These are phyloP conservation scores for Salticus scenicus DNA, from an alignment of 2,888 invertebrate genomes.

Conservation along the genomic window DNA sequence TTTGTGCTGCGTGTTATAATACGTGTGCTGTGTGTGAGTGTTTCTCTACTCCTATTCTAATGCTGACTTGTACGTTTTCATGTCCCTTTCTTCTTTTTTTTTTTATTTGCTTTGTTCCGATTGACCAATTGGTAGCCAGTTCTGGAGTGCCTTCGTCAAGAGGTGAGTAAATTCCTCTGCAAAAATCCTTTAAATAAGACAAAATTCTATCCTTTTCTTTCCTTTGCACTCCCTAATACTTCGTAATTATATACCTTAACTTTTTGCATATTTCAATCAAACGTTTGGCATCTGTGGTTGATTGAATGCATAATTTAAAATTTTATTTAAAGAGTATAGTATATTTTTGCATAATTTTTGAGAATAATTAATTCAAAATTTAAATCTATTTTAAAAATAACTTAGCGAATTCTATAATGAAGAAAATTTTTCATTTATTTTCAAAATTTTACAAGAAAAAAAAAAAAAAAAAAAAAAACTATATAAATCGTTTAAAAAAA, in stretches of 20 bases:
- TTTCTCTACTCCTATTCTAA: constrained; percentile 68
- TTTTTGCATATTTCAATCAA: neutral
- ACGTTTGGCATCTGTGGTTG: constrained; percentile 28
- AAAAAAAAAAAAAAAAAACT: no score
- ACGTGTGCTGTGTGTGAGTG: constrained; percentile 59
- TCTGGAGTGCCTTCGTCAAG: constrained; percentile 99
- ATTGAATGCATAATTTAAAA: constrained; percentile 21
- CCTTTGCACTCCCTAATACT: constrained; percentile 43
- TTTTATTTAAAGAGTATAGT: neutral
- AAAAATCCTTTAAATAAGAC: constrained; percentile 50
- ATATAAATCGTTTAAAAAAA: no score
- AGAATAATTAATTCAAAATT: no score
- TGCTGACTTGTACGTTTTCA: constrained; percentile 66
- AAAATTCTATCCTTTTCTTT: constrained; percentile 34
- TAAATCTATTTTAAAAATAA: no score
- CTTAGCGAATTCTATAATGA: no score
- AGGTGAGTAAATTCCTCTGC: constrained; percentile 84
- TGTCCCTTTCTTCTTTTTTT: constrained; percentile 48
- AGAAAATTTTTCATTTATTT: no score
- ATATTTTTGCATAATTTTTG: no score
- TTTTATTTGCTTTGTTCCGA: constrained; percentile 64
- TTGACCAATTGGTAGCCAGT: constrained; percentile 82
- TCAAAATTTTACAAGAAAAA: no score
- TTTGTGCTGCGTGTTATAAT: constrained; percentile 29
- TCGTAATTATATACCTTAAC: constrained; percentile 24